Base-by-base conservation (phyloP, 2,113 vertebrate species). In the Halcyon malimbica region DNA sequence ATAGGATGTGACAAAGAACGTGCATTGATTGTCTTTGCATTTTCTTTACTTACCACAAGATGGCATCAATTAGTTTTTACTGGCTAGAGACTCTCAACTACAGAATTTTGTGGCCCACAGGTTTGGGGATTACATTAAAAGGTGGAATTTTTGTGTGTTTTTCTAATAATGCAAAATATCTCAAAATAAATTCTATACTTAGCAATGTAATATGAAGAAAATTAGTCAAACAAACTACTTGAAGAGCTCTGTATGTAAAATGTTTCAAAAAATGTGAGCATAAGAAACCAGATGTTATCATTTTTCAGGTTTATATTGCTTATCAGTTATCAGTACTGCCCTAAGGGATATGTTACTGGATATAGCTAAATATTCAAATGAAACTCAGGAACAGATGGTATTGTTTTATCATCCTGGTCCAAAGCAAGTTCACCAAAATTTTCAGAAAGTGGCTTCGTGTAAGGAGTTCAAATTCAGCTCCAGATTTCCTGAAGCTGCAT, bases 41-140 rank as follows among this genome's bases (percentile, higher is more conserved):
- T 97, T 93, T 67, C 84, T 74, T 35, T 63, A 39, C 0, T 15
- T 26, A 67, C 97, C 98, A 97, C 95, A 84, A 97, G 98, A 96
- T 98, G 98, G 97, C 98, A 93, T 33, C 84, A 96, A 94, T 94
- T 90, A 67, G 65, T 96, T 97, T 97, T 75, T 60, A 56, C 54
- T 70, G 48, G 37, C 41, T 11, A 13, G 23, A 51, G 11, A 37
- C 16, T 37, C 13, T 41, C 8, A 5, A 11, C 8, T 42, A 13
- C 31, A 56, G 42, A 88, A 15, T 46, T 75, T 9, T 20, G 26
- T 48, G 15, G 29, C 51, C 20, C 13, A 7, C 13, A 6, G 4
- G 11, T 54, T 78, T 74, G 28, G 20, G 14, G 19, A 90, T 69
- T 33, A 3, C 9, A 13, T 26, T 59, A n/a, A n/a, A 68, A 89